phyloP scores from a whole-genome alignment of 2,113 vertebrate species.

The Micronycteris hirsuta region DNA sequence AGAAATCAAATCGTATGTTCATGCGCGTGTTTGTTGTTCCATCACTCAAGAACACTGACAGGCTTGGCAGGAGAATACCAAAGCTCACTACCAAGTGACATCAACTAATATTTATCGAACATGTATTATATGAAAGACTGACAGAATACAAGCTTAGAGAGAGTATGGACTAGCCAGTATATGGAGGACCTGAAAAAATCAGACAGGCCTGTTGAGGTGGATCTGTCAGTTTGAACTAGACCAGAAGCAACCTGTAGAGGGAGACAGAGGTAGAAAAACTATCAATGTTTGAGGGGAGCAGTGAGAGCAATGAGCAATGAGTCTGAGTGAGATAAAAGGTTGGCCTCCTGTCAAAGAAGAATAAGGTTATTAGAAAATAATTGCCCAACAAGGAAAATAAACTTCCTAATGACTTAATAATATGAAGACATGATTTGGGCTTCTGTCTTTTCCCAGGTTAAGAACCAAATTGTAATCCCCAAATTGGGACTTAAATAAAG shows the following conservation, averaged over 20 bases:
- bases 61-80: background rate
- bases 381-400: background rate
- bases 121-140: background rate
- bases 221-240: background rate
- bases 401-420: background rate
- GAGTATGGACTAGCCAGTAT: background rate
- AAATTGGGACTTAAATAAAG: background rate
- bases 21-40: background rate
- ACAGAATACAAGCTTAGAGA: background rate
- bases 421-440: background rate
- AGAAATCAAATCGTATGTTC: background rate
- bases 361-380: background rate
- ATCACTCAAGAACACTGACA: background rate
- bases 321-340: background rate
- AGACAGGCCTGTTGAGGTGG: background rate
- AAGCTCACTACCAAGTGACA: background rate
- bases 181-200: background rate
- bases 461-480: background rate
- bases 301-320: background rate
- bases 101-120: background rate
- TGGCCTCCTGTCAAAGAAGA: background rate
- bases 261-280: background rate
- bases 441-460: background rate
- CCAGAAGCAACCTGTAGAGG: background rate
- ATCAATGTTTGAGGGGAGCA: background rate